A percentile compares a stretch with the other conserved stretches of the same genome.
phyloP scores from a whole-genome alignment of 2,113 vertebrate species.

The Syrmaticus mikado region DNA sequence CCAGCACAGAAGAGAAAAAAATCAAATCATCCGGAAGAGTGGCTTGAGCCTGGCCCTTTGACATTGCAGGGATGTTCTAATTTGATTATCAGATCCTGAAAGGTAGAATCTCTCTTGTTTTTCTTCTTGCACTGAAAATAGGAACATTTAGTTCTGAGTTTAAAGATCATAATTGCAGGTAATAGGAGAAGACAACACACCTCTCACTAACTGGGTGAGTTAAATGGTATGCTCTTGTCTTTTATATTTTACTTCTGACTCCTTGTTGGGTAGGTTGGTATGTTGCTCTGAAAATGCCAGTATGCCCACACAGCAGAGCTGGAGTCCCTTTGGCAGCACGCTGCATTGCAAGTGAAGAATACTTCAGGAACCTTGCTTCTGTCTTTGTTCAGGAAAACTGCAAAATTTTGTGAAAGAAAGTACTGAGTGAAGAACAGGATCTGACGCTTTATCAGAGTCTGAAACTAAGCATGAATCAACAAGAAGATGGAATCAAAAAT shows the following conservation, averaged over 20 bases:
- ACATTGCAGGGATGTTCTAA: constrained; percentile 18
- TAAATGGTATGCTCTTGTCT: background rate
- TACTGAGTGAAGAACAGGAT: background rate
- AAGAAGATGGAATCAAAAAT: background rate
- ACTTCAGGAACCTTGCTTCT: background rate
- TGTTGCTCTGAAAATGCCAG: background rate
- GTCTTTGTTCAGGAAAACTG: background rate
- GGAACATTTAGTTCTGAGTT: background rate
- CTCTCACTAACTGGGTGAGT: background rate
- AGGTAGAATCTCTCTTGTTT: background rate
- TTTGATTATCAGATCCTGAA: constrained; percentile 51
- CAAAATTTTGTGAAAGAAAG: background rate
- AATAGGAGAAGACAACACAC: background rate
- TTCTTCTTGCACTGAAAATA: background rate
- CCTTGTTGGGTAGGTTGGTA: background rate
- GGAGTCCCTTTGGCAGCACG: background rate
- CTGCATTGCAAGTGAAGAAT: background rate
- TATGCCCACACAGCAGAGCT: background rate
- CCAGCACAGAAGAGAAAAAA: constrained; percentile 17
- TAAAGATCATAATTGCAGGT: background rate
- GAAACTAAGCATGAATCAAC: background rate
- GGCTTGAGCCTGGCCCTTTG: constrained; percentile 40
- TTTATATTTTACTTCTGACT: background rate
- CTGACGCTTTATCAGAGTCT: background rate
- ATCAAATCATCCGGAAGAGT: constrained; percentile 52